phyloP scores from a whole-genome alignment of 2,113 vertebrate species.

The Heteronetta atricapilla region DNA sequence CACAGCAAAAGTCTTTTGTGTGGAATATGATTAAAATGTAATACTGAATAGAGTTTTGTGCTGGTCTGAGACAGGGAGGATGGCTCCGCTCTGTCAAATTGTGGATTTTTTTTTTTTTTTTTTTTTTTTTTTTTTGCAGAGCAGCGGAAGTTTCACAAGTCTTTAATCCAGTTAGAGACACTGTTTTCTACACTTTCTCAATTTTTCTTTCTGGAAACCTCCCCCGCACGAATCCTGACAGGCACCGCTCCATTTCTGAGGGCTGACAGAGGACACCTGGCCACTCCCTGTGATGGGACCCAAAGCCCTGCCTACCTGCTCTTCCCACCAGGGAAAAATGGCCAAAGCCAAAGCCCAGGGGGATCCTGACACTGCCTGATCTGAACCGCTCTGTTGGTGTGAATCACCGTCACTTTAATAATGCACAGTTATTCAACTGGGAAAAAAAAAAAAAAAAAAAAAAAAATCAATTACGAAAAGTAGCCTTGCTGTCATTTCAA shows the following conservation, averaged over 20 bases:
- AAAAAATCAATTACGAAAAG: background rate
- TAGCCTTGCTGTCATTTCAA: background rate
- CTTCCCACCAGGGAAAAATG: background rate
- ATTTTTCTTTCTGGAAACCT: background rate
- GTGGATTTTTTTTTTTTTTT: background rate
- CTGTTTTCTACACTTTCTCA: background rate
- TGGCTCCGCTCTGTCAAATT: slow-evolving; percentile 38
- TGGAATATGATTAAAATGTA: slow-evolving; percentile 70
- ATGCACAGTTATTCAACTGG: background rate
- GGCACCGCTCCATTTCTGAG: background rate
- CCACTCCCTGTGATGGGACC: rapidly evolving
- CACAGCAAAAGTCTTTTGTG: slow-evolving; percentile 66
- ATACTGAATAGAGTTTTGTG: slow-evolving; percentile 57
- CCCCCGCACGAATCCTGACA: background rate
- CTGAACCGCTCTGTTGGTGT: background rate
- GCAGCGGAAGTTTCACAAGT: background rate
- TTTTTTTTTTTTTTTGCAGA: background rate
- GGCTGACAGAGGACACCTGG: background rate
- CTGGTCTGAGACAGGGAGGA: slow-evolving; percentile 13
- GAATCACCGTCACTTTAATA: background rate
- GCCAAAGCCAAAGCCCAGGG: background rate
- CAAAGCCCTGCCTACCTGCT: rapidly evolving
- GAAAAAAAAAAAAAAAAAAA: too few species aligned
- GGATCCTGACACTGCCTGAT: background rate
- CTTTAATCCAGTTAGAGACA: slow-evolving; percentile 10